Conservation (phyloP, 2,113 vertebrate species). For the Vimba vimba region DNA sequence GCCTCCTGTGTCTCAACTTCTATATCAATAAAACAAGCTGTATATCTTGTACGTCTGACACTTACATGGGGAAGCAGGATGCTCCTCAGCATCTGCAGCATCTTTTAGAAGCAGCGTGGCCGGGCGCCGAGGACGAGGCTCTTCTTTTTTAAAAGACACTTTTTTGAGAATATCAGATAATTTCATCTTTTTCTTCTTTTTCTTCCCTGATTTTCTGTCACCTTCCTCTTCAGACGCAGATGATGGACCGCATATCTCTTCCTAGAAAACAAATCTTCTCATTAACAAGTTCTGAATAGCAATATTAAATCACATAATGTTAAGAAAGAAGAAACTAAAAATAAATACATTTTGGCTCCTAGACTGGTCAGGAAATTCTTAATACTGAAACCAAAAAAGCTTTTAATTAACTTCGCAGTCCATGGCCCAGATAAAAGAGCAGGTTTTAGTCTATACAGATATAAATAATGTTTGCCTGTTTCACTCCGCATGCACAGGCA, state of each 20-base stretch:
- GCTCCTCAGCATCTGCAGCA: rapidly evolving
- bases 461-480: neutral
- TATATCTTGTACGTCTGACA: neutral
- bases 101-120: neutral
- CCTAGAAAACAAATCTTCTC: conserved; percentile 49
- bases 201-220: conserved; percentile 58
- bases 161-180: conserved; percentile 65
- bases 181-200: conserved; percentile 58
- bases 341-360: neutral
- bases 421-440: neutral
- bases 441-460: neutral
- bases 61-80: conserved; percentile 66
- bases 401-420: neutral
- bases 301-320: neutral
- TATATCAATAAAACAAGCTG: neutral
- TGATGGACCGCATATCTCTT: conserved; percentile 45
- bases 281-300: neutral
- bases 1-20: neutral
- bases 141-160: conserved; percentile 51
- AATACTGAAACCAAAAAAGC: neutral
- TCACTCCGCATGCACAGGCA: neutral
- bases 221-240: conserved; percentile 71
- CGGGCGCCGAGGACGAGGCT: conserved; percentile 42
- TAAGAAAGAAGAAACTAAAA: neutral
- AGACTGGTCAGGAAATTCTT: neutral